Conservation (phyloP, 2,113 vertebrate species). For the Salminus brasiliensis region DNA sequence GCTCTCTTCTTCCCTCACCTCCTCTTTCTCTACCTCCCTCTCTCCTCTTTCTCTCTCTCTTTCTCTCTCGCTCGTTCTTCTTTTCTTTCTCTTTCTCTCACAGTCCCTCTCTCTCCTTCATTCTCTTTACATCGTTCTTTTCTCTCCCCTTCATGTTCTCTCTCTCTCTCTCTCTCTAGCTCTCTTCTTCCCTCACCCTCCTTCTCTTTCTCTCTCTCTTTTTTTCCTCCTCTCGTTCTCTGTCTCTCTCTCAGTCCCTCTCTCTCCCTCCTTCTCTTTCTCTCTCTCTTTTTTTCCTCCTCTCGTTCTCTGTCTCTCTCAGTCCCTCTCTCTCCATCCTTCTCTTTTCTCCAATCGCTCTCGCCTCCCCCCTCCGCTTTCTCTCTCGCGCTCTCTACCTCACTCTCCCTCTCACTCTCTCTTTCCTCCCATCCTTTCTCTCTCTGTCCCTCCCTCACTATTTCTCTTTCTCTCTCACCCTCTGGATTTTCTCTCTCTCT, state of each 20-base stretch:
- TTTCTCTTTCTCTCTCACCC: neutral
- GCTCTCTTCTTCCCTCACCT: neutral
- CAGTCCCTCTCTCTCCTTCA: too few relatives aligned
- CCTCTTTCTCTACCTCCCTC: neutral
- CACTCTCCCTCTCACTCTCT: too few relatives aligned
- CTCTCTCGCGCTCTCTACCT: too few relatives aligned
- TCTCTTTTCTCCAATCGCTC: neutral
- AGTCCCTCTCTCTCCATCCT: neutral
- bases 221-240: slow-evolving; percentile 39
- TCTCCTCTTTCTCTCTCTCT: too few relatives aligned
- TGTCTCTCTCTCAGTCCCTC: neutral
- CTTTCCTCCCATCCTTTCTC: too few relatives aligned
- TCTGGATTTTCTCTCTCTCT: too few relatives aligned
- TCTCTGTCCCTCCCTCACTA: neutral
- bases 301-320: too few relatives aligned
- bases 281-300: neutral
- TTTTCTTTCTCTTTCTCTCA: neutral
- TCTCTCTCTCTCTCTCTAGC: neutral
- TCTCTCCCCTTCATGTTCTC: neutral
- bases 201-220: slow-evolving; percentile 34
- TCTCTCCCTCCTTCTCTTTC: neutral
- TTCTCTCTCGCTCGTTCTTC: neutral
- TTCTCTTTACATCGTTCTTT: neutral
- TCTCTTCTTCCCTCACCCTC: slow-evolving; percentile 1
- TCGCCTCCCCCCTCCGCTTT: too few relatives aligned